A percentile compares a stretch with the other conserved stretches of the same genome.
phyloP scores from a whole-genome alignment of 2,888 invertebrate genomes.

The Seladonia tumulorum region DNA sequence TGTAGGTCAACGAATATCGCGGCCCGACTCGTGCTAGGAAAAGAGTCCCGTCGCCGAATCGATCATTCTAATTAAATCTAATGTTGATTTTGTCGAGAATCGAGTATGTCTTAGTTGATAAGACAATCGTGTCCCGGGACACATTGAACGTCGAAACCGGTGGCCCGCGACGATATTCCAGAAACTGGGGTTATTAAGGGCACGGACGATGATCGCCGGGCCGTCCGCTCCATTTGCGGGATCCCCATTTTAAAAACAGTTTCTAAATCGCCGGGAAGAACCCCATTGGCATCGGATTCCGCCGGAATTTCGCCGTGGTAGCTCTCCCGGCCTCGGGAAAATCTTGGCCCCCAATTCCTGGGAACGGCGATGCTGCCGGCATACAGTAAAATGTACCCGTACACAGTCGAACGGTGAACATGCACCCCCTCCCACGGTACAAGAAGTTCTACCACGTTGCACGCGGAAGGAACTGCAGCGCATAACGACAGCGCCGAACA shows the following conservation, averaged over 20 bases:
- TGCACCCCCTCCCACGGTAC: constrained; percentile 5
- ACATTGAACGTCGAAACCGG: neutral
- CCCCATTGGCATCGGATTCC: constrained; percentile 25
- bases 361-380: constrained; percentile 4
- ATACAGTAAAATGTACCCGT: constrained; percentile 7
- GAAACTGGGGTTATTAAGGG: constrained; percentile 16
- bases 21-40: too few relatives aligned
- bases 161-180: neutral
- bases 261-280: constrained; percentile 17
- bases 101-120: too few relatives aligned
- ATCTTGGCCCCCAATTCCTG: constrained; percentile 34
- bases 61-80: too few relatives aligned
- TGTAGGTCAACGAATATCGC: constrained; percentile 1
- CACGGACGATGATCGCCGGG: neutral
- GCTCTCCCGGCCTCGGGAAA: constrained; percentile 2
- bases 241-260: constrained; percentile 17
- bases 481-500: constrained; percentile 56
- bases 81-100: neutral
- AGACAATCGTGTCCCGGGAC: too few relatives aligned
- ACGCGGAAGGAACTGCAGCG: constrained; percentile 34
- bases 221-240: constrained; percentile 21
- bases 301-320: constrained; percentile 8
- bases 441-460: constrained; percentile 25
- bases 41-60: neutral
- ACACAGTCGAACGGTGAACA: neutral